phyloP scores from a whole-genome alignment of 2,113 vertebrate species.

The Lophius piscatorius region DNA sequence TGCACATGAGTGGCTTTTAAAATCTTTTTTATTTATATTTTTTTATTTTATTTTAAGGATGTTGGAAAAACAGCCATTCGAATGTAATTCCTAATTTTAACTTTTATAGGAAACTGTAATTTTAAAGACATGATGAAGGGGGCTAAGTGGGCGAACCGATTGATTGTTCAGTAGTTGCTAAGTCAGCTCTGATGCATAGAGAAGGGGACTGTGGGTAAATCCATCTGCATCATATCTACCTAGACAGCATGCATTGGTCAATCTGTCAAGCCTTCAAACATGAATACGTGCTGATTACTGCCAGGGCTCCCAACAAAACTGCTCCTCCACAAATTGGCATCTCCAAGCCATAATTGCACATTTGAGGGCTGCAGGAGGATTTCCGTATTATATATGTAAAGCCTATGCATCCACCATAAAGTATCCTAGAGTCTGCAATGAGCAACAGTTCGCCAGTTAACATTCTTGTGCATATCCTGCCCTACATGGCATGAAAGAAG shows the following conservation, averaged over 20 bases:
- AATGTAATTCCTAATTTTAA: slow-evolving; percentile 16
- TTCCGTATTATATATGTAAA: slow-evolving; percentile 42
- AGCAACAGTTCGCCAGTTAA: slow-evolving; percentile 7
- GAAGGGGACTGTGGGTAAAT: slow-evolving; percentile 74
- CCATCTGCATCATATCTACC: slow-evolving; percentile 69
- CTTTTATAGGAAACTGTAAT: slow-evolving; percentile 24
- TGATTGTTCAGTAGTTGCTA: slow-evolving; percentile 39
- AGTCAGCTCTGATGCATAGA: slow-evolving; percentile 64
- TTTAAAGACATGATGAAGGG: slow-evolving; percentile 23
- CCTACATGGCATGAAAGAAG: background rate
- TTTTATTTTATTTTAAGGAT: slow-evolving; percentile 12
- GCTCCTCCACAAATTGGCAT: slow-evolving; percentile 66
- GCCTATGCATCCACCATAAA: slow-evolving; percentile 11
- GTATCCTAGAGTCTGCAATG: slow-evolving; percentile 14
- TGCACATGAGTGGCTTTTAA: slow-evolving; percentile 9
- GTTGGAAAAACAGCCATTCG: slow-evolving; percentile 10
- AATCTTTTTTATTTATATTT: background rate
- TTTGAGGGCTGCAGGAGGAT: slow-evolving; percentile 50
- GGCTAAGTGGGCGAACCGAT: slow-evolving; percentile 38
- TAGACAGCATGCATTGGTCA: slow-evolving; percentile 68
- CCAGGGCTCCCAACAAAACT: slow-evolving; percentile 51
- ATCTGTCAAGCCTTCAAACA: slow-evolving; percentile 67
- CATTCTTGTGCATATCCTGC: background rate
- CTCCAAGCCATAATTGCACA: slow-evolving; percentile 65
- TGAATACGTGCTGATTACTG: slow-evolving; percentile 73